phyloP scores from a whole-genome alignment of 2,888 invertebrate species.

The Drosophila flavopinicola region DNA sequence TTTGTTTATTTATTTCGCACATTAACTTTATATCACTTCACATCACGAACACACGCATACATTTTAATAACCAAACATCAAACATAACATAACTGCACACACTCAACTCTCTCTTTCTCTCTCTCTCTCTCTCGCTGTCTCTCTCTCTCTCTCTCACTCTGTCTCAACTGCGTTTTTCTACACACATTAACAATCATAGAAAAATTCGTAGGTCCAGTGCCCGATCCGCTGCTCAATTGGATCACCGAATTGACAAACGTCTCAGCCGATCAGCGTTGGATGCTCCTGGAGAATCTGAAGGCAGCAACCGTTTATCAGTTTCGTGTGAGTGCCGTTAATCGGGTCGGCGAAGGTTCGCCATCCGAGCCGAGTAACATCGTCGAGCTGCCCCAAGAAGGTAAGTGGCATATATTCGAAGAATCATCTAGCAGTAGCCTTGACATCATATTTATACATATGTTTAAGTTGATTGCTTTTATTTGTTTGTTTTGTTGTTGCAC shows the following conservation, averaged over 20 bases:
- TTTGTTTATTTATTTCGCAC: slow-evolving; percentile 56
- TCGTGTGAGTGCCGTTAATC: slow-evolving; percentile 97
- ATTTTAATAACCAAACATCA: too few relatives aligned
- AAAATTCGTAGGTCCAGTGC: slow-evolving; percentile 91
- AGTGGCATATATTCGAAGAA: too few relatives aligned
- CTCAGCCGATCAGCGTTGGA: slow-evolving; percentile 91
- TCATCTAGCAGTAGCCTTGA: background rate
- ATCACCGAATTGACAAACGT: slow-evolving; percentile 94
- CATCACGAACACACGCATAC: slow-evolving; percentile 3
- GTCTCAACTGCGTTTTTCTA: slow-evolving; percentile 45
- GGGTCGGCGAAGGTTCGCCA: slow-evolving; percentile 96
- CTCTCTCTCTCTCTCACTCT: slow-evolving; percentile 10
- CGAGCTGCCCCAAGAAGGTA: slow-evolving; percentile 98
- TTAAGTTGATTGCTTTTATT: too few relatives aligned
- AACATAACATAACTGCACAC: background rate
- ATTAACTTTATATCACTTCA: slow-evolving; percentile 38
- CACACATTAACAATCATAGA: slow-evolving; percentile 82
- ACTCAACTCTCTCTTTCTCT: slow-evolving; percentile 4
- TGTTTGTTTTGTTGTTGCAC: slow-evolving; percentile 9
- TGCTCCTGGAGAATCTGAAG: slow-evolving; percentile 92
- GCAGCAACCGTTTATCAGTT: slow-evolving; percentile 98
- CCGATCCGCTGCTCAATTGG: slow-evolving; percentile 94
- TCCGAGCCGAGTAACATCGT: slow-evolving; percentile 95
- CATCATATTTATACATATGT: background rate
- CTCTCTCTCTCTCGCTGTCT: slow-evolving; percentile 3